Evolutionary conservation across 2,888 invertebrate genomes (phyloP).

Genomic region (Tenthredo scrophulariae): DNA sequence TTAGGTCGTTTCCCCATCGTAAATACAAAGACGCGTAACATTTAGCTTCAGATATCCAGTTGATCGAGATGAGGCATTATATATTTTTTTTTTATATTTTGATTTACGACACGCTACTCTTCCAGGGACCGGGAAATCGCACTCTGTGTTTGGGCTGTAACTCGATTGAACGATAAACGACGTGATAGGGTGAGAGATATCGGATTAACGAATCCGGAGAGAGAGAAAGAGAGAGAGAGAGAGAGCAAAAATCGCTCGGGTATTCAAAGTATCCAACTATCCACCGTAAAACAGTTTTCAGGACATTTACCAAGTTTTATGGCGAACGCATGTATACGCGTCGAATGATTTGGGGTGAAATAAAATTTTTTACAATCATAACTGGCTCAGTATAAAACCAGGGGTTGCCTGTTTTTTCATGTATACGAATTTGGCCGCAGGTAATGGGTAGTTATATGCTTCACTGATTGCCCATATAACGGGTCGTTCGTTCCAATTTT

Average conservation of each 20-base stretch:
- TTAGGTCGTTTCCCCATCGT: neutral
- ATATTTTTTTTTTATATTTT: neutral
- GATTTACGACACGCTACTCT: neutral
- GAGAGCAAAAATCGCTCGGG: neutral
- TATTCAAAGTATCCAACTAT: slow-evolving; percentile 18
- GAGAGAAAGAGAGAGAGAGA: neutral
- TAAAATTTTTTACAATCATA: slow-evolving; percentile 33
- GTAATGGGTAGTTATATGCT: neutral
- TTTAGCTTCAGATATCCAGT: neutral
- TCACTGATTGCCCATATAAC: neutral
- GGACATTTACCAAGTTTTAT: slow-evolving; percentile 16
- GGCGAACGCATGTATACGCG: neutral
- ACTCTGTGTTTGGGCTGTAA: neutral
- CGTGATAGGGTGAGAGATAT: neutral
- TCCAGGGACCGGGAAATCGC: neutral
- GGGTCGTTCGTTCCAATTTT: neutral
- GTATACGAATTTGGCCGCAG: neutral
- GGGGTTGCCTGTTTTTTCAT: slow-evolving; percentile 15
- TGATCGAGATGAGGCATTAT: neutral
- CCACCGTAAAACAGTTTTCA: slow-evolving; percentile 27
- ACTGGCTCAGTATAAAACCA: slow-evolving; percentile 24
- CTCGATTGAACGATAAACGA: neutral
- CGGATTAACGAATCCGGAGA: neutral
- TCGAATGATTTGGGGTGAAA: slow-evolving; percentile 28
- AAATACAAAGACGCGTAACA: neutral